These are phyloP conservation scores for Bugula neritina DNA, from an alignment of 2,888 invertebrate species.

Conservation along the genomic window DNA sequence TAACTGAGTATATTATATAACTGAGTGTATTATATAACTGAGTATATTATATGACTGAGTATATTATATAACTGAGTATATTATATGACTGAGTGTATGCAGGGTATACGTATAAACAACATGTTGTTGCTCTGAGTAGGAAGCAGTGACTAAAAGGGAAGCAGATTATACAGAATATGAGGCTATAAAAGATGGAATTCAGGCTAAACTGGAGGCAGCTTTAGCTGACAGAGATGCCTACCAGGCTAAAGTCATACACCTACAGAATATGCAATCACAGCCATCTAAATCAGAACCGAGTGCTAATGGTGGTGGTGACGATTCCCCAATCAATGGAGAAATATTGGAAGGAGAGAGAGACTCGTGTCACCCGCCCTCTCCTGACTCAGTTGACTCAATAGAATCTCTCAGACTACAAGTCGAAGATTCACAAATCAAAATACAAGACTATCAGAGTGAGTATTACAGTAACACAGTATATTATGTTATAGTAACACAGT, in stretches of 20 bases:
- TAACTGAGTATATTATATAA: no score
- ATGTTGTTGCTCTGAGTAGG: no score
- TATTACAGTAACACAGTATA: background rate
- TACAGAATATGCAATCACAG: background rate
- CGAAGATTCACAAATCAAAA: background rate
- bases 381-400: background rate
- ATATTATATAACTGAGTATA: no score
- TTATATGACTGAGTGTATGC: no score
- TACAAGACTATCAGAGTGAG: background rate
- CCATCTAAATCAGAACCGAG: conserved; percentile 10
- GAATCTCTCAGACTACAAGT: background rate
- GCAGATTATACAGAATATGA: background rate
- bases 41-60: no score
- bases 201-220: conserved; percentile 10
- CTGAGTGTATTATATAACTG: no score
- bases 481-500: no score
- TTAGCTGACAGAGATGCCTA: conserved; percentile 16
- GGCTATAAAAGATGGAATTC: background rate
- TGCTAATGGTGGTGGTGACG: conserved; percentile 3
- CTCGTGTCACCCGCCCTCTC: background rate
- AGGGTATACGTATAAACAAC: no score
- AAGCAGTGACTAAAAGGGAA: background rate
- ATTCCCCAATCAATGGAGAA: background rate
- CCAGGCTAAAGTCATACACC: background rate
- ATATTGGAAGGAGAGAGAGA: background rate